Percentiles rank a stretch among this genome's conserved stretches.
phyloP scores from a whole-genome alignment of 2,888 invertebrate species.

The Archips xylosteana region DNA sequence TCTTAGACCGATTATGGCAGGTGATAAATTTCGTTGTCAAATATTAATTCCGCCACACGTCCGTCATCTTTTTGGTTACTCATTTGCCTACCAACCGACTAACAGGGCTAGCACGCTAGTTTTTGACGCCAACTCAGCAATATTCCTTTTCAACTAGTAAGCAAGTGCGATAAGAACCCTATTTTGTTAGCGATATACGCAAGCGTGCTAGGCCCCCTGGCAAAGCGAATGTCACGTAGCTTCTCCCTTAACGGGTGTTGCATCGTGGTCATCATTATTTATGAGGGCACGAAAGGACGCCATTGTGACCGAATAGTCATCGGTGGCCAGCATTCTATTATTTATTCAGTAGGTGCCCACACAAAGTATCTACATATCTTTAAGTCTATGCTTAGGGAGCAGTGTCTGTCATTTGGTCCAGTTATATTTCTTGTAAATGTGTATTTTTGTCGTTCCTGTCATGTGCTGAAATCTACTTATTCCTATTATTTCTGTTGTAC shows the following conservation, averaged over 20 bases:
- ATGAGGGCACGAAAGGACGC: constrained; percentile 31
- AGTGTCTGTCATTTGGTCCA: too few species aligned
- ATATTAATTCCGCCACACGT: constrained; percentile 5
- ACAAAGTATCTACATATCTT: too few species aligned
- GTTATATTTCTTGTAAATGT: too few species aligned
- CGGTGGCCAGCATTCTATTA: constrained; percentile 14
- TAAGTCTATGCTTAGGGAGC: too few species aligned
- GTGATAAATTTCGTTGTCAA: not conserved
- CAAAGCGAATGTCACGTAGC: constrained; percentile 20
- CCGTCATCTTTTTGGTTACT: constrained; percentile 8
- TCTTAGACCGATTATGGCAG: not conserved
- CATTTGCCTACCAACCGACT: constrained; percentile 30
- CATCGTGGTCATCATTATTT: constrained; percentile 35
- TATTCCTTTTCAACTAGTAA: not conserved
- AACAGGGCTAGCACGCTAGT: not conserved
- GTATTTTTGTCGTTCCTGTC: too few species aligned
- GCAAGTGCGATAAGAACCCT: not conserved
- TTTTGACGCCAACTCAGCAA: not conserved
- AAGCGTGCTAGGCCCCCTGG: not conserved
- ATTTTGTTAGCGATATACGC: not conserved
- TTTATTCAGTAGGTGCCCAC: constrained; percentile 2
- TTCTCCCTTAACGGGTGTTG: constrained; percentile 26
- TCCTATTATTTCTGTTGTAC: too few species aligned
- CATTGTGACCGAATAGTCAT: constrained; percentile 21
- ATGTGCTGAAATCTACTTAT: too few species aligned